Evolutionary conservation across 2,888 invertebrate genomes (phyloP).

Genomic region (Podabrus alpinus): DNA sequence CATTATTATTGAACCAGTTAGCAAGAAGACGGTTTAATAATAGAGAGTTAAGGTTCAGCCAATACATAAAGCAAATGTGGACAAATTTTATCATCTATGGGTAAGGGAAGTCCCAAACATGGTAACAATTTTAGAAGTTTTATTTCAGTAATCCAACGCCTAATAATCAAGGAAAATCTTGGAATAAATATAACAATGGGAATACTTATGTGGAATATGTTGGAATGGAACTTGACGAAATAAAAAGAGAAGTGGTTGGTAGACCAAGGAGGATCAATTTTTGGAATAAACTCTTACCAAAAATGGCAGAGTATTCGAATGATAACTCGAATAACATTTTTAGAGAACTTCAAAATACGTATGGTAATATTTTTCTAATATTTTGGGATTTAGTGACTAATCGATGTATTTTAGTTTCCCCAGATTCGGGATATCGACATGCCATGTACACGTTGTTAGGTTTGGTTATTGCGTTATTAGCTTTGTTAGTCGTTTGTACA

Average conservation of each 20-base stretch:
- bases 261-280: conserved; percentile 45
- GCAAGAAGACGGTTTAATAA: conserved; percentile 64
- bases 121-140: neutral
- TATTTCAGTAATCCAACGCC: conserved; percentile 62
- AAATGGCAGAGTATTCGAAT: conserved; percentile 41
- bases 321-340: conserved; percentile 38
- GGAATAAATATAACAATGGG: conserved; percentile 64
- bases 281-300: conserved; percentile 56
- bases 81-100: conserved; percentile 57
- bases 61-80: conserved; percentile 58
- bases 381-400: neutral
- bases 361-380: conserved; percentile 37
- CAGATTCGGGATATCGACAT: conserved; percentile 59
- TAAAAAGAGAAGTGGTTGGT: conserved; percentile 32
- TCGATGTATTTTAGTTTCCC: conserved; percentile 31
- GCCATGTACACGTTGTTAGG: conserved; percentile 66
- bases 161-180: conserved; percentile 58
- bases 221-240: conserved; percentile 31
- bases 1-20: conserved; percentile 68
- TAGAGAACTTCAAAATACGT: conserved; percentile 45
- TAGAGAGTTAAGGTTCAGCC: conserved; percentile 63
- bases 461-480: conserved; percentile 58
- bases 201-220: conserved; percentile 60
- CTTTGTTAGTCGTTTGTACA: conserved; percentile 59
- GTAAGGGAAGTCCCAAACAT: conserved; percentile 44